Evolutionary conservation across 2,888 invertebrate genomes (phyloP).

Genomic region (Ichneumoninae sp.): DNA sequence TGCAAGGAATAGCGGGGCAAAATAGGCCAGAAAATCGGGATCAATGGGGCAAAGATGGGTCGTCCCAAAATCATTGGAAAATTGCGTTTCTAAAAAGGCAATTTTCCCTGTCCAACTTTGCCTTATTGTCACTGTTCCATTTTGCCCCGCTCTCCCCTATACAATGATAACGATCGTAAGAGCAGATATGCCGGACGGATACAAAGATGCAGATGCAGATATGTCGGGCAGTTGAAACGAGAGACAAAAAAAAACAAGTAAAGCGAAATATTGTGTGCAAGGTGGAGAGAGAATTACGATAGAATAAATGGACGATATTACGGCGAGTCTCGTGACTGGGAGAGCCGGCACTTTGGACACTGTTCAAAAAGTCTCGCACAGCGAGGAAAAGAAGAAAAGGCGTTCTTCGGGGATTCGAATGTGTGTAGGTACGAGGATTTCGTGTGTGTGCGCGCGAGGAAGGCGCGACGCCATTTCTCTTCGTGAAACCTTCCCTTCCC

Average conservation of each 20-base stretch:
- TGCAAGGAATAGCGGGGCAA: too few species aligned
- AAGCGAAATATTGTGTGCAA: slow-evolving; percentile 29
- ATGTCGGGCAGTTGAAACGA: neutral
- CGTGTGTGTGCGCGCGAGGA: slow-evolving; percentile 3
- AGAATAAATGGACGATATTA: slow-evolving; percentile 70
- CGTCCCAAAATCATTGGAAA: too few species aligned
- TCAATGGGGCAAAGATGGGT: too few species aligned
- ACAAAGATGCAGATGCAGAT: too few species aligned
- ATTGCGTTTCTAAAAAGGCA: too few species aligned
- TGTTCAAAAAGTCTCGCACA: slow-evolving; percentile 68
- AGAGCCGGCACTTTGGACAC: slow-evolving; percentile 66
- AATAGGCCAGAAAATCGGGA: neutral
- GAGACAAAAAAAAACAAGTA: neutral
- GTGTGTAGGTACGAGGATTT: slow-evolving; percentile 21
- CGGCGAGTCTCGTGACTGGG: slow-evolving; percentile 33
- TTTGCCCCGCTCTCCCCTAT: too few species aligned
- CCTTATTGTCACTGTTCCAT: too few species aligned
- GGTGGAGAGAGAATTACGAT: slow-evolving; percentile 68
- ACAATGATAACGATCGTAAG: too few species aligned
- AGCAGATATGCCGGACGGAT: too few species aligned
- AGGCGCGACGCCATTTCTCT: slow-evolving; percentile 71
- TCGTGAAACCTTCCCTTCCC: slow-evolving; percentile 72
- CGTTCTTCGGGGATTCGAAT: slow-evolving; percentile 32
- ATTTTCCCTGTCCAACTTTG: too few species aligned
- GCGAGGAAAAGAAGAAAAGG: slow-evolving; percentile 24